Percentiles rank a stretch among this genome's conserved stretches.
Evolutionary conservation across 1,140 invertebrate genomes (phyloP).

Genomic region (Polypedilum vanderplanki): DNA sequence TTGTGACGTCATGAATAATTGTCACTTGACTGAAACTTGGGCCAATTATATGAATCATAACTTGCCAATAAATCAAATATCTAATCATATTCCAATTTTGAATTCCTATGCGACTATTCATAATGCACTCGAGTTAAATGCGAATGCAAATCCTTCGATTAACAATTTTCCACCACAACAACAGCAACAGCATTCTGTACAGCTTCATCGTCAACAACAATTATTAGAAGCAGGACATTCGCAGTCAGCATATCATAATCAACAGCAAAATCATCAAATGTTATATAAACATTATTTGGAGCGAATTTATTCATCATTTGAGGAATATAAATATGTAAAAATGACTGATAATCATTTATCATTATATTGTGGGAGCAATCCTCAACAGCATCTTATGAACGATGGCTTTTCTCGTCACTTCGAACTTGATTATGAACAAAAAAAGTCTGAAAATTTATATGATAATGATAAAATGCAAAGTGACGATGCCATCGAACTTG

Average conservation of each 20-base stretch:
- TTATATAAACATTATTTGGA: neutral
- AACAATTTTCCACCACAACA: neutral
- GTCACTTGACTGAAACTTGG: neutral
- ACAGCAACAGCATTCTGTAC: neutral
- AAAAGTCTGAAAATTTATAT: neutral
- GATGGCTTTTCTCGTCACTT: neutral
- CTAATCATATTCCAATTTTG: neutral
- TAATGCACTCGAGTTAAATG: neutral
- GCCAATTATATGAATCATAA: neutral
- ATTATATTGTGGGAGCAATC: neutral
- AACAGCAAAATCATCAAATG: neutral
- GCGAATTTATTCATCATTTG: neutral
- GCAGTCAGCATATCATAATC: neutral
- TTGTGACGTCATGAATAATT: constrained; percentile 20
- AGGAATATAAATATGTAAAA: neutral
- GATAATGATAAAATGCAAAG: constrained; percentile 4
- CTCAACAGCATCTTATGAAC: neutral
- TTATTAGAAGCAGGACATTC: neutral
- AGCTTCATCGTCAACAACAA: neutral
- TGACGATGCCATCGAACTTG: constrained; percentile 10
- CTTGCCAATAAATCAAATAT: neutral
- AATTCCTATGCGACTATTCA: neutral
- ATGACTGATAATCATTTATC: neutral
- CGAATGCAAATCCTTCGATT: too few species aligned
- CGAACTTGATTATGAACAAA: neutral